These are phyloP conservation scores for Hemicrepidius hirtus DNA, from an alignment of 2,888 invertebrate species.

Conservation along the genomic window DNA sequence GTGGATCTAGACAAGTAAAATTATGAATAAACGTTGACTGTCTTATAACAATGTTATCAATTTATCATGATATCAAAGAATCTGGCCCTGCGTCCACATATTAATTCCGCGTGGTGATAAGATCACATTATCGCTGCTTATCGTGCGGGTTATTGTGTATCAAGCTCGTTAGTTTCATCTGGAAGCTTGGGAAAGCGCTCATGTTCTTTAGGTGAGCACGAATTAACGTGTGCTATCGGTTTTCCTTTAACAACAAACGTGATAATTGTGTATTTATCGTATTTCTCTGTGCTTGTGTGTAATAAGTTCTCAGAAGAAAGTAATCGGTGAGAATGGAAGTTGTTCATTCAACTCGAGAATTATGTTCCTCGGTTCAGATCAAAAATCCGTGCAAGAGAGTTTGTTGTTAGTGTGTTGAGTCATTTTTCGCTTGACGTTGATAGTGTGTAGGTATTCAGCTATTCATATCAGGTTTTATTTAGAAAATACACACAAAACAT, in stretches of 20 bases:
- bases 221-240: constrained; percentile 50
- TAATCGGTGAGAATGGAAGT: background rate
- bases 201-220: constrained; percentile 71
- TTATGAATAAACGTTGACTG: constrained; percentile 2
- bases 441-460: constrained; percentile 20
- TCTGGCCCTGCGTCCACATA: constrained; percentile 16
- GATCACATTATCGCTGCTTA: constrained; percentile 26
- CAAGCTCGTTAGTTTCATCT: constrained; percentile 41
- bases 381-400: background rate
- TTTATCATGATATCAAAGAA: background rate
- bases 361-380: background rate
- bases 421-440: constrained; percentile 6
- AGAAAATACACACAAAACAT: background rate
- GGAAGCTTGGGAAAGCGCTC: constrained; percentile 34
- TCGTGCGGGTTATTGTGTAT: constrained; percentile 27
- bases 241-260: background rate
- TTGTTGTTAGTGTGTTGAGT: background rate
- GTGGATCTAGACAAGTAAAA: background rate
- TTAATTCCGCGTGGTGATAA: constrained; percentile 27
- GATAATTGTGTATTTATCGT: constrained; percentile 4
- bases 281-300: background rate
- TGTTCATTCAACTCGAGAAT: background rate
- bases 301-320: constrained; percentile 7
- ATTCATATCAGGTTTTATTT: constrained; percentile 3
- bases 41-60: constrained; percentile 7